Base-by-base conservation (phyloP, 2,888 invertebrate species). In the Aspidapion aeneum region DNA sequence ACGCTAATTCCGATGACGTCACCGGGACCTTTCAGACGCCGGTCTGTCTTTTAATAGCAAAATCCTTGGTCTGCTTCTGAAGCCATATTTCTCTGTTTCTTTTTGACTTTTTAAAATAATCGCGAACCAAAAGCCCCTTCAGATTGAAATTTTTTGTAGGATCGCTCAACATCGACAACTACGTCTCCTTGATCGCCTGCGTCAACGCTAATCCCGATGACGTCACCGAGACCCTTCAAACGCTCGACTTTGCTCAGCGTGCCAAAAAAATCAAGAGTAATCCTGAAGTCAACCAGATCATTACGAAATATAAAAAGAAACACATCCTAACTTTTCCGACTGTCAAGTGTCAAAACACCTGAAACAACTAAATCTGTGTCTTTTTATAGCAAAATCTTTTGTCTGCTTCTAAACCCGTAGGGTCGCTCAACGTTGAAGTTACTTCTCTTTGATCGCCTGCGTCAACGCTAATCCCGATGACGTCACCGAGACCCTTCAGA, bases 381-480 rank as follows among this genome's bases (percentile, higher is more conserved):
- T n/a, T n/a, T n/a, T n/a, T n/a, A n/a, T n/a, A n/a, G n/a, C n/a
- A n/a, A n/a, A n/a, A n/a, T n/a, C n/a, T n/a, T n/a, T n/a, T n/a
- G n/a, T n/a, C n/a, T n/a, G n/a, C n/a, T n/a, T n/a, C n/a, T n/a
- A n/a, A n/a, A n/a, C n/a, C n/a, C n/a, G n/a, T 66, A 82, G 84
- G 83, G 71, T 83, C 83, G n/a, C n/a, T n/a, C n/a, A 83, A 79
- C 68, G 71, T 72, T 20, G 79, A 78, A 82, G 82, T 57, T 83
- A 77, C 69, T 73, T 83, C 19, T 80, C 81, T 1, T 72, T 84
- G n/a, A 74, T 84, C 68, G 83, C 82, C 3, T 84, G 83, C 66
- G 74, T 84, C 1, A 82, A 81, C 70, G 77, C 81, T 1, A 75
- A 77, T 63, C 65, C 72, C 2, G 75, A 77, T 18, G 82, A 83